These are phyloP conservation scores for Vidua chalybeata DNA, from an alignment of 2,113 vertebrate species.

Conservation along the genomic window DNA sequence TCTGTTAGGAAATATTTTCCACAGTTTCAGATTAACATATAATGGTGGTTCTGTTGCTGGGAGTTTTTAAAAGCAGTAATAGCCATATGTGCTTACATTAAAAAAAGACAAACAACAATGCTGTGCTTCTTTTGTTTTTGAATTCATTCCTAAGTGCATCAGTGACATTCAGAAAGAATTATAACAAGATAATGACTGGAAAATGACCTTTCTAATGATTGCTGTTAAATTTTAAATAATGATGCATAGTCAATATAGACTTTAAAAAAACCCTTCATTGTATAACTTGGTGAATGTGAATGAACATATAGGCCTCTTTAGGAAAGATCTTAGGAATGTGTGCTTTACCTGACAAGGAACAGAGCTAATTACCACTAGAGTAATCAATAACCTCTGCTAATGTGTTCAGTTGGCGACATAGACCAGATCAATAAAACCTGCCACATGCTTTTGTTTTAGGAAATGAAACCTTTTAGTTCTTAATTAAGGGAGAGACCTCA, in stretches of 20 bases:
- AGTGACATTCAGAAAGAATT: constrained; percentile 65
- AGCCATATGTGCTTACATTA: not conserved
- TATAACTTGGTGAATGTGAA: not conserved
- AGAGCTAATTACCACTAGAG: constrained; percentile 68
- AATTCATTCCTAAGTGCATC: constrained; percentile 55
- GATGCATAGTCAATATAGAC: constrained; percentile 39
- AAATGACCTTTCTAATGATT: constrained; percentile 69
- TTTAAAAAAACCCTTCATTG: not conserved
- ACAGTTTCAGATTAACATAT: not conserved
- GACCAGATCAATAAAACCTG: constrained; percentile 78
- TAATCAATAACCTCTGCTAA: constrained; percentile 79
- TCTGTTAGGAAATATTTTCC: not conserved
- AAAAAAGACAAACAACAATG: not conserved
- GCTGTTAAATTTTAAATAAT: constrained; percentile 45
- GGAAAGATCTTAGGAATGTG: constrained; percentile 34
- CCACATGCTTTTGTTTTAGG: constrained; percentile 82
- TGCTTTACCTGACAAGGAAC: constrained; percentile 65
- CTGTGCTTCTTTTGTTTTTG: not conserved
- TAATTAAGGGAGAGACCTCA: constrained; percentile 80
- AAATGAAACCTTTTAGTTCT: constrained; percentile 83
- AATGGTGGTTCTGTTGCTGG: not conserved
- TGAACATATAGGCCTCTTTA: not conserved
- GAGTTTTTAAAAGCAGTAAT: not conserved
- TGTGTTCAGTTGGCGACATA: constrained; percentile 78
- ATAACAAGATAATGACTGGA: constrained; percentile 56